phyloP scores from a whole-genome alignment of 2,888 invertebrate genomes.

The Hypsopygia costalis region DNA sequence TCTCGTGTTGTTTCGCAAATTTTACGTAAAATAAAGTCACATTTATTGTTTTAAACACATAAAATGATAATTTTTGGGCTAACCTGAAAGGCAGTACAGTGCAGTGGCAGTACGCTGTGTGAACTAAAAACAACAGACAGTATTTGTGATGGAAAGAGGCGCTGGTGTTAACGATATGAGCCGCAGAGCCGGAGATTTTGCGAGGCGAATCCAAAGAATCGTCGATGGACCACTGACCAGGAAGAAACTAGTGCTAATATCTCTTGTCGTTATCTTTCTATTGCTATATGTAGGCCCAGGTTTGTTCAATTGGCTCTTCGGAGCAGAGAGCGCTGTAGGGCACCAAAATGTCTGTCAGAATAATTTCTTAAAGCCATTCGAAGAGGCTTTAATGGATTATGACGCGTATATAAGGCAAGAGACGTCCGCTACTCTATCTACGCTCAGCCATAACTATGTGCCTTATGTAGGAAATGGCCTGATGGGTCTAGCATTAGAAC shows the following conservation, averaged over 20 bases:
- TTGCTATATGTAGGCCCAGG: slow-evolving; percentile 84
- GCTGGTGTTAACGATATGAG: slow-evolving; percentile 59
- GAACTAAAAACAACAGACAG: slow-evolving; percentile 15
- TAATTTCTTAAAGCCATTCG: slow-evolving; percentile 82
- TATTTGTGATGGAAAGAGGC: slow-evolving; percentile 60
- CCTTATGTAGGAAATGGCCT: slow-evolving; percentile 89
- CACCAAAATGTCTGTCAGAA: slow-evolving; percentile 83
- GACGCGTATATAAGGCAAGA: slow-evolving; percentile 84
- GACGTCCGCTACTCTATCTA: slow-evolving; percentile 66
- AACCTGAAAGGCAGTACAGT: slow-evolving; percentile 25
- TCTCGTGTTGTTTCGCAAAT: slow-evolving; percentile 2
- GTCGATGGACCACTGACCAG: slow-evolving; percentile 71
- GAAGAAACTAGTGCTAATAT: slow-evolving; percentile 68
- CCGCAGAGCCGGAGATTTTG: slow-evolving; percentile 65
- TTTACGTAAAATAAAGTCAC: no score
- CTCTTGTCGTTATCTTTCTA: slow-evolving; percentile 78
- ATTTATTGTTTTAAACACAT: no score
- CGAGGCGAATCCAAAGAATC: slow-evolving; percentile 66
- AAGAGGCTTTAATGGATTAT: slow-evolving; percentile 81
- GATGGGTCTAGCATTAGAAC: slow-evolving; percentile 83
- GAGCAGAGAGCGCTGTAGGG: slow-evolving; percentile 60
- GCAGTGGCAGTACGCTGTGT: slow-evolving; percentile 4
- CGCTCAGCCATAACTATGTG: slow-evolving; percentile 81
- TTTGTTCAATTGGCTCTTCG: slow-evolving; percentile 82
- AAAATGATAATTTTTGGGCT: slow-evolving; percentile 39